A percentile compares a stretch with the other conserved stretches of the same genome.
phyloP scores from a whole-genome alignment of 2,888 invertebrate genomes.

The Pasiphila rectangulata region DNA sequence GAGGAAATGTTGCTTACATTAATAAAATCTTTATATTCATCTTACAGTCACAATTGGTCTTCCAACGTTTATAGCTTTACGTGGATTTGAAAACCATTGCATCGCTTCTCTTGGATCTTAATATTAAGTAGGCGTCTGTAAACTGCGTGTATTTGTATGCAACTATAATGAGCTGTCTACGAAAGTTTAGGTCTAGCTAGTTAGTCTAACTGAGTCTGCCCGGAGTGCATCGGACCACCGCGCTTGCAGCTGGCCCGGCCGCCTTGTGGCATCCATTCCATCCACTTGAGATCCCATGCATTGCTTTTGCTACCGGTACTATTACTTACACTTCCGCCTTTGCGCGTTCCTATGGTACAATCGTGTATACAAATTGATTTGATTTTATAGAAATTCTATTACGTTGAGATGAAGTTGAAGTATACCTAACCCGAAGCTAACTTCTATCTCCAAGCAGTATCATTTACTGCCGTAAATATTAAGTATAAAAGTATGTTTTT shows the following conservation, averaged over 20 bases:
- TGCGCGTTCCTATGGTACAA: conserved; percentile 18
- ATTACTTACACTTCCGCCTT: conserved; percentile 41
- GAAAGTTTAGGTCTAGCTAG: conserved; percentile 17
- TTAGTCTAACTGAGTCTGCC: conserved; percentile 14
- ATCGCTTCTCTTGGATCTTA: conserved; percentile 7
- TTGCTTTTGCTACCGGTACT: conserved; percentile 38
- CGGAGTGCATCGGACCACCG: conserved; percentile 29
- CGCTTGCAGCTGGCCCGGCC: conserved; percentile 36
- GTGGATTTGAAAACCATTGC: conserved; percentile 3
- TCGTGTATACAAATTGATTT: conserved; percentile 22
- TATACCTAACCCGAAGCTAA: too few relatives aligned
- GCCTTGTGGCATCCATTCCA: conserved; percentile 40
- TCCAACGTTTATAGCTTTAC: conserved; percentile 6
- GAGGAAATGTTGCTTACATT: conserved; percentile 18
- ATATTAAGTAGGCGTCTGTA: background rate
- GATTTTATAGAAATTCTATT: conserved; percentile 8
- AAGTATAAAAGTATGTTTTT: too few relatives aligned
- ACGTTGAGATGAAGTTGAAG: too few relatives aligned
- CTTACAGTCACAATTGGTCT: conserved; percentile 1
- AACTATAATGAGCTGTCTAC: conserved; percentile 8
- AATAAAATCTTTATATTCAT: conserved; percentile 9
- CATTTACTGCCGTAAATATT: too few relatives aligned
- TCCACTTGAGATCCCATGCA: conserved; percentile 48
- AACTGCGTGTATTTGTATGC: conserved; percentile 13
- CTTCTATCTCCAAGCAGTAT: too few relatives aligned